Conservation (phyloP, 2,113 vertebrate genomes). For the Mus musculus region GRCm39 chr3:115761501-115762000, state of each 20-base stretch:
- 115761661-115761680: neutral
- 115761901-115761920: neutral
- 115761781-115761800: neutral
- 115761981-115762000: fast-evolving
- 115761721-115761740: neutral
- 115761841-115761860: neutral
- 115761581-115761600: neutral
- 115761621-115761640: neutral
- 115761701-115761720: neutral
- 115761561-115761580: neutral
- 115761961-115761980: neutral
- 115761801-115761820: neutral
- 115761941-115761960: neutral
- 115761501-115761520: neutral
- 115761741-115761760: neutral
- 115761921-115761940: too few relatives aligned
- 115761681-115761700: neutral
- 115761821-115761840: slow-evolving; percentile 7
- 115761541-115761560: neutral
- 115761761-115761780: neutral
- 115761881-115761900: neutral
- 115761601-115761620: neutral
- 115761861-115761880: neutral
- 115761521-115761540: neutral
- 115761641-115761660: neutral